Evolutionary conservation across 1,140 invertebrate species (phyloP).

Genomic region (Dendrolimus punctatus): DNA sequence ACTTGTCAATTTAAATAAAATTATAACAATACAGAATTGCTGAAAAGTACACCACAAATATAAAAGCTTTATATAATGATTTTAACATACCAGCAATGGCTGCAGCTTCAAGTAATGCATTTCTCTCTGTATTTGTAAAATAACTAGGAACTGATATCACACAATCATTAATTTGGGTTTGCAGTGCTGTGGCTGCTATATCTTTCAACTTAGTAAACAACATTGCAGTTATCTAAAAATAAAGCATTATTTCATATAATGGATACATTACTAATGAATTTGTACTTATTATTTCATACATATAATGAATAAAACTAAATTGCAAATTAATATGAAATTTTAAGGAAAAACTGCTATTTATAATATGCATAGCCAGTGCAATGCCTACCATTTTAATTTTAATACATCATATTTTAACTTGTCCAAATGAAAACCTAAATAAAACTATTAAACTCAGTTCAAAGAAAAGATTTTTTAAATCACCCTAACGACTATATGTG

Average conservation of each 20-base stretch:
- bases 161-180: constrained; percentile 95
- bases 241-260: neutral
- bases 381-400: too few species aligned
- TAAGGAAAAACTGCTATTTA: too few species aligned
- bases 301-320: too few species aligned
- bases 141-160: constrained; percentile 97
- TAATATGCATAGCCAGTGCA: too few species aligned
- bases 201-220: constrained; percentile 97
- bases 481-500: too few species aligned
- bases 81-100: constrained; percentile 76
- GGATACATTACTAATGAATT: neutral
- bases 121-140: constrained; percentile 94
- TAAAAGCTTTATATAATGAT: neutral
- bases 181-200: constrained; percentile 87
- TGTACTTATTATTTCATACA: neutral
- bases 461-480: too few species aligned
- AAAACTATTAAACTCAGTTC: too few species aligned
- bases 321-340: too few species aligned
- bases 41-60: neutral
- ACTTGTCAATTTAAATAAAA: too few species aligned
- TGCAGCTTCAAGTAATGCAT: constrained; percentile 92
- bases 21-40: neutral
- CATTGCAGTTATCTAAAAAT: constrained; percentile 88
- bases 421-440: too few species aligned
- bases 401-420: too few species aligned